Base-by-base conservation (phyloP, 2,888 invertebrate species). In the Hipparchia sbordonii region DNA sequence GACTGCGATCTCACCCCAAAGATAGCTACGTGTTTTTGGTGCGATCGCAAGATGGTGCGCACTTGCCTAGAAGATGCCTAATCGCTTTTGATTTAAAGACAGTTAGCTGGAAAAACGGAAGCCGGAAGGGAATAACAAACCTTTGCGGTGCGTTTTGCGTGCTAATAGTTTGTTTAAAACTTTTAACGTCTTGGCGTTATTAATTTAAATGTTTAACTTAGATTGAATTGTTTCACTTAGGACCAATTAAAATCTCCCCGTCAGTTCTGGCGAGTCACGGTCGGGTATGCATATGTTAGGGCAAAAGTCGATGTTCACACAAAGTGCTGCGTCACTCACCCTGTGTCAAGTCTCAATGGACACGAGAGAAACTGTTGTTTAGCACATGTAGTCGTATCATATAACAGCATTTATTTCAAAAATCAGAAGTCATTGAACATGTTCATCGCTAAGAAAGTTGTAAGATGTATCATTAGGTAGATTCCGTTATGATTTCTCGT, bases 291-390 rank as follows among this genome's bases (percentile, higher is more conserved):
- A 90, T 90, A 87, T 90, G 90, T 87, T 85, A 79, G 72, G 78
- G 81, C 80, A 81, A 79, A 84, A 86, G 84, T 86, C 85, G 79
- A 73, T 75, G 78, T 70, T 79, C 74, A 74, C 77, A 76, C 73
- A 82, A 85, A 85, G 75, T 82, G 92, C 90, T 84, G 88, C 87
- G 78, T 92, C 92, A 92, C 81, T 81, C 78, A 87, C 88, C 90
- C 92, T 86, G 86, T 89, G 90, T 92, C 92, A 92, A 92, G 91
- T 91, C 91, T 89, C 90, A 84, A 90, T 88, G 87, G 90, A 89
- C 87, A 88, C 79, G 79, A 82, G 85, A 82, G 84, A 82, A 80
- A 80, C 85, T 84, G 83, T 81, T 90, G 89, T 86, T 88, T 84
- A 82, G 85, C 91, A 91, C 87, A 86, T 92, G 91, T 87, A 75